phyloP scores from a whole-genome alignment of 1,140 invertebrate genomes.

The Bombus picipes region DNA sequence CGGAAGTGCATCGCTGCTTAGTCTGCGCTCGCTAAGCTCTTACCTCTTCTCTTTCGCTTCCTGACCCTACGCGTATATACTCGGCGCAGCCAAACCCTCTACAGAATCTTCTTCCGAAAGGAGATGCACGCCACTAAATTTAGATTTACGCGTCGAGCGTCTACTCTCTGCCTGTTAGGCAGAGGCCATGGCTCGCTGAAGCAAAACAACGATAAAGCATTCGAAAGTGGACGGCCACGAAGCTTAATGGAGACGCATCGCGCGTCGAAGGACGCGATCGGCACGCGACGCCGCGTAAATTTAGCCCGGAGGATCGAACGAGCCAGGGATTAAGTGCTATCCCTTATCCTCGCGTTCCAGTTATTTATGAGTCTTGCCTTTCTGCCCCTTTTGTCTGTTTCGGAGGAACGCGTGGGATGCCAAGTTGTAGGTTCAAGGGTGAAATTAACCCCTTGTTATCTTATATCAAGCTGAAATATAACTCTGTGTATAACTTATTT shows the following conservation, averaged over 20 bases:
- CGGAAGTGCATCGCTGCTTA: slow-evolving; percentile 40
- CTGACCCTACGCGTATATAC: neutral
- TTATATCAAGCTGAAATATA: neutral
- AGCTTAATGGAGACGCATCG: slow-evolving; percentile 40
- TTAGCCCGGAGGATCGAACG: slow-evolving; percentile 5
- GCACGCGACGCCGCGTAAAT: slow-evolving; percentile 46
- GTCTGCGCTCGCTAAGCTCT: neutral
- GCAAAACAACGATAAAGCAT: slow-evolving; percentile 13
- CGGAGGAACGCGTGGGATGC: neutral
- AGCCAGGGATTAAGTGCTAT: neutral
- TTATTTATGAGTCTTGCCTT: neutral
- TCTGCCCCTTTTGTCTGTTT: neutral
- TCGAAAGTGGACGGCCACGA: neutral
- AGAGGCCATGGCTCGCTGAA: neutral
- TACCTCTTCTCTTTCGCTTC: neutral
- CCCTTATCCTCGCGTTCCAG: neutral
- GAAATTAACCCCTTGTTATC: neutral
- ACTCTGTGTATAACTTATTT: neutral
- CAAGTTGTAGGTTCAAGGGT: neutral
- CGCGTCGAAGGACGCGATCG: slow-evolving; percentile 45
- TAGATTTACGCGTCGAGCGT: slow-evolving; percentile 2
- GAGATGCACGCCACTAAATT: slow-evolving; percentile 40
- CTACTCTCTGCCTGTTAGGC: slow-evolving; percentile 1
- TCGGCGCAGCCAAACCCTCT: neutral
- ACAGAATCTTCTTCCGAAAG: slow-evolving; percentile 14